Base-by-base conservation (phyloP, 2,888 invertebrate genomes). In the Helobdella robusta region DNA sequence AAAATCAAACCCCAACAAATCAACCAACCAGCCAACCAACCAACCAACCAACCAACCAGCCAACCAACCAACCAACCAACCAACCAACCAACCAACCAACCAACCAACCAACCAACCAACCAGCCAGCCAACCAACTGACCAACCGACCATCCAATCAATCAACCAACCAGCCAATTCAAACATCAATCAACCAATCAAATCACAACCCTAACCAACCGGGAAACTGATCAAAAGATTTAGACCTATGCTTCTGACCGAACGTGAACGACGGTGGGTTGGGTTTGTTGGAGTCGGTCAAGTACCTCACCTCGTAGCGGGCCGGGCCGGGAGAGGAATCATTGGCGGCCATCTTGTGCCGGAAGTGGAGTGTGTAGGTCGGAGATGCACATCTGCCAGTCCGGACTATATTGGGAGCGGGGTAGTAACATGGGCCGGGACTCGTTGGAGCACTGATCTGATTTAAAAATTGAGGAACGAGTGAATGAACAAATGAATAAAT, bases 231-330 rank as follows among this genome's bases (percentile, higher is more conserved):
- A 18, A 20, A 48, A 18, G 20, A 48, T 6, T 3, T 4, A 23
- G 48, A 48, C 25, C 25, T 48, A 15, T 48, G n/a, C 25, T 48
- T 48, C 25, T 23, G 15, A 5, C 65, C 50, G 35, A 65, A 61
- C 18, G 50, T 48, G 50, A 20, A 61, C 2, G 66, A n/a, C 1
- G 65, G 65, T 23, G 65, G 59, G 3, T 28, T n/a, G 1, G 8
- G 28, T 34, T 71, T 68, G n/a, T 73, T 70, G 3, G 71, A 65
- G 20, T 72, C 71, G n/a, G 74, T 75, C 11, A 70, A 63, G 18
- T 65, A 64, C 65, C 77, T 75, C 3, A 76, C 76, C 36, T 70
- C 73, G 72, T 78, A 78, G 6, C 75, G 70, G 8, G 76, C 77
- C 2, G 78, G 77, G 20, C 77, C 78, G 2, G 77, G 77, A 2